These are phyloP conservation scores for Penaeus monodon DNA, from an alignment of 2,888 invertebrate species.

Conservation along the genomic window DNA sequence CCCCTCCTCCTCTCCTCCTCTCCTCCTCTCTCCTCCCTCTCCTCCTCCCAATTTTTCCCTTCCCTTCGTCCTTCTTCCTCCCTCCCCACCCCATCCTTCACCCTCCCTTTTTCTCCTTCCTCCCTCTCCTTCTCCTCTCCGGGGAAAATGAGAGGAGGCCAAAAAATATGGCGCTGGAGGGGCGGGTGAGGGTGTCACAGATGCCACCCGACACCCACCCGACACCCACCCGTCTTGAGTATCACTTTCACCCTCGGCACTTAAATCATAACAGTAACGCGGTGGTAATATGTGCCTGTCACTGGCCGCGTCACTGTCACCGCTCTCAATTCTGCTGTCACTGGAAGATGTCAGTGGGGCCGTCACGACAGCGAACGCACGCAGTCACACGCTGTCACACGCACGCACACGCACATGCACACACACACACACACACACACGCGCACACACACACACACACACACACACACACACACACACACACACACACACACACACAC, in stretches of 20 bases:
- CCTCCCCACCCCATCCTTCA: too few species aligned
- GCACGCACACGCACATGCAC: too few species aligned
- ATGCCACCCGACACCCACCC: constrained; percentile 33
- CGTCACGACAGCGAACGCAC: too few species aligned
- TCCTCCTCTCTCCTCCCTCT: not conserved
- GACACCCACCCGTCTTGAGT: not conserved
- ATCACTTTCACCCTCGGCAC: constrained; percentile 36
- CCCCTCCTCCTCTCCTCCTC: too few species aligned
- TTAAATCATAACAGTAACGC: constrained; percentile 48
- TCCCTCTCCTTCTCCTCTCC: not conserved
- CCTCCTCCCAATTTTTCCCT: too few species aligned
- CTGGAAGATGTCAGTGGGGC: too few species aligned
- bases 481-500: too few species aligned
- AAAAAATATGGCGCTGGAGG: constrained; percentile 10
- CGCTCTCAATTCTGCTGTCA: too few species aligned
- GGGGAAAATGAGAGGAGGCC: constrained; percentile 13
- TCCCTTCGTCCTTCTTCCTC: not conserved
- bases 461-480: too few species aligned
- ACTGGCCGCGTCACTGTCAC: constrained; percentile 6
- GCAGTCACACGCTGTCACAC: too few species aligned
- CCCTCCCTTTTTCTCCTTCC: not conserved
- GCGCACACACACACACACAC: too few species aligned
- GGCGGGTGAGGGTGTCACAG: constrained; percentile 13
- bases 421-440: too few species aligned
- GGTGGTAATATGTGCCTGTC: constrained; percentile 35